Conservation (phyloP, 2,797 vertebrate genomes). For the Balearica regulorum region DNA sequence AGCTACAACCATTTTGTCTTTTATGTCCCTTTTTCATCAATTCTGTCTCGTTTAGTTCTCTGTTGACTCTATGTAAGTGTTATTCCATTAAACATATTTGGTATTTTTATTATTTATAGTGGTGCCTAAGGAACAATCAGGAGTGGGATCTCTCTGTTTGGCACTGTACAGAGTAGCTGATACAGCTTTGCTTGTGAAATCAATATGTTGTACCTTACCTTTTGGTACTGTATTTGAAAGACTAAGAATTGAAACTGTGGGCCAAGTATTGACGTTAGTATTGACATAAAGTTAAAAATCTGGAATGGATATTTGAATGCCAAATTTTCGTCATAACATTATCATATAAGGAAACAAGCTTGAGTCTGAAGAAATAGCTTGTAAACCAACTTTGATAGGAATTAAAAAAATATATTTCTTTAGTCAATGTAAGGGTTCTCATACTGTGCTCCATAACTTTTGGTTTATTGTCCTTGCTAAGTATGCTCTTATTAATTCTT, state of each 20-base stretch:
- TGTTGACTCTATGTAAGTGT: neutral
- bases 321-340: neutral
- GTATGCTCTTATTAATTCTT: constrained; percentile 13
- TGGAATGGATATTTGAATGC: neutral
- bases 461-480: constrained; percentile 40
- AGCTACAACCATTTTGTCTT: neutral
- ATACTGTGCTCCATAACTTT: neutral
- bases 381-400: neutral
- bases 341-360: neutral
- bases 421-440: neutral
- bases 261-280: neutral
- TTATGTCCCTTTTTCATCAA: neutral
- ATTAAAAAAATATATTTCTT: neutral
- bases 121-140: neutral
- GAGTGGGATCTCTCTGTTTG: neutral
- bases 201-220: neutral
- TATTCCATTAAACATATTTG: constrained; percentile 2
- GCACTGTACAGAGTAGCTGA: neutral
- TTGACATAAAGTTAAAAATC: constrained; percentile 33
- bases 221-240: constrained; percentile 15
- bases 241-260: neutral
- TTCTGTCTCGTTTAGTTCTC: neutral
- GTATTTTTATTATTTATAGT: constrained; percentile 24
- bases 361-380: neutral
- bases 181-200: neutral